phyloP scores from a whole-genome alignment of 1,140 invertebrate species.

The Zeugodacus cucurbitae region DNA sequence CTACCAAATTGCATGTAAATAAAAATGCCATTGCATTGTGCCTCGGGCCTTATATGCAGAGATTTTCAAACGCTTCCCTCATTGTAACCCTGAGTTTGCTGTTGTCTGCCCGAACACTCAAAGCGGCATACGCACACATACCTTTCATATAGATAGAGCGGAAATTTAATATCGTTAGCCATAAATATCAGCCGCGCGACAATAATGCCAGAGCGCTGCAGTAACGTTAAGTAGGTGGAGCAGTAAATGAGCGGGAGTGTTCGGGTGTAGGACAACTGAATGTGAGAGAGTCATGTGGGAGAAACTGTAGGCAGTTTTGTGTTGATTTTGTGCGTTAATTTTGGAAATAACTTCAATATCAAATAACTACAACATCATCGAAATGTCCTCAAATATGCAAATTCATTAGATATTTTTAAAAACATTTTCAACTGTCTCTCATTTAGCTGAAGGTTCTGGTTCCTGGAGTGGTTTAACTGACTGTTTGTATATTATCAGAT shows the following conservation, averaged over 20 bases:
- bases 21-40: slow-evolving; percentile 40
- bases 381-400: no score
- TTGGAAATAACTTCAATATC: no score
- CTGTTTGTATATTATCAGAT: no score
- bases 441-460: no score
- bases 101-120: background rate
- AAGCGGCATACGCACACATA: background rate
- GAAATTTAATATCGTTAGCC: slow-evolving; percentile 40
- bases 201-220: slow-evolving; percentile 31
- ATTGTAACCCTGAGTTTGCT: background rate
- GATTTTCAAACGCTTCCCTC: background rate
- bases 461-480: no score
- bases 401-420: no score
- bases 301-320: background rate
- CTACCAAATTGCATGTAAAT: slow-evolving; percentile 37
- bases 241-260: background rate
- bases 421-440: no score
- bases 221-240: background rate
- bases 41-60: background rate
- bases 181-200: slow-evolving; percentile 39
- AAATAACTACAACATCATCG: no score
- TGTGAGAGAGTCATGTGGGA: background rate
- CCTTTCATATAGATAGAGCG: background rate
- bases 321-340: background rate
- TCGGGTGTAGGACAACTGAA: background rate